Evolutionary conservation across 64 coral and sea anemone genomes (phyloP).

Genomic region (Trachythela sp.): DNA sequence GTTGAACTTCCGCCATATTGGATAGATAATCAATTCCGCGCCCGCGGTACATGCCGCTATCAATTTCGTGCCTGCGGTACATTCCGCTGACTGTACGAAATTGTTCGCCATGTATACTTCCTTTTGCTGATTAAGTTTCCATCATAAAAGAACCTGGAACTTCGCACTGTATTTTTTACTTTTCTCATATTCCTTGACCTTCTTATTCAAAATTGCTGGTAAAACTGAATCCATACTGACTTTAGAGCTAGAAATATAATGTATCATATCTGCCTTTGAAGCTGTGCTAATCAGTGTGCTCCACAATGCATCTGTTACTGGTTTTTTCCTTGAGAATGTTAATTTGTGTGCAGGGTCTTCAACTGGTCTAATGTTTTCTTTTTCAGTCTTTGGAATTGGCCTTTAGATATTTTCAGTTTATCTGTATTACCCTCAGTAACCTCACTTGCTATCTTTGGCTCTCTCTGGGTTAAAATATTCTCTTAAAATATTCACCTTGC

Average conservation of each 20-base stretch:
- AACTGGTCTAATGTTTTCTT: constrained; percentile 18
- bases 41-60: no score
- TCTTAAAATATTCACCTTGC: no score
- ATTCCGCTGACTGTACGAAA: not conserved
- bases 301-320: constrained; percentile 23
- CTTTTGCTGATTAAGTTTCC: constrained; percentile 22
- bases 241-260: constrained; percentile 29
- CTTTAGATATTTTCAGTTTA: constrained; percentile 42
- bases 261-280: constrained; percentile 6
- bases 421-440: constrained; percentile 8
- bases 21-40: no score
- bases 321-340: constrained; percentile 18
- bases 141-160: constrained; percentile 21
- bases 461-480: no score
- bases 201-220: constrained; percentile 33
- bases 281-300: constrained; percentile 18
- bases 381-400: constrained; percentile 26
- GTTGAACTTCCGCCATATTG: no score
- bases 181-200: constrained; percentile 27
- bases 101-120: constrained; percentile 22
- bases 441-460: constrained; percentile 7
- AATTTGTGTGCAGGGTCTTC: constrained; percentile 17
- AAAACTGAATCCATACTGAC: constrained; percentile 23
- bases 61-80: not conserved
- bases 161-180: constrained; percentile 24